Conservation (phyloP, 2,888 invertebrate species). For the Apoda limacodes region DNA sequence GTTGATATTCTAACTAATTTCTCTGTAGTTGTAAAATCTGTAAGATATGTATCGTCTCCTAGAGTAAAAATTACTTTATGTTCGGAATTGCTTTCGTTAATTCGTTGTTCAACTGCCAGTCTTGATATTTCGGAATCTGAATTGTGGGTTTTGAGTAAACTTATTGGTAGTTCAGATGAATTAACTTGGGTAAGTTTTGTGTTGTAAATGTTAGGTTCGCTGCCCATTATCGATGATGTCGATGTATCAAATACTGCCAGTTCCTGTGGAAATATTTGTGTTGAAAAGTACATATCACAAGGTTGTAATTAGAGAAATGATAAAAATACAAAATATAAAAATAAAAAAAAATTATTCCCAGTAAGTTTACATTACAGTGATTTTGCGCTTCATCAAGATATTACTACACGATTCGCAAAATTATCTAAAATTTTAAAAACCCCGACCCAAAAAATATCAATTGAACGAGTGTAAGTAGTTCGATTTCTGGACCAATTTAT, state of each 20-base stretch:
- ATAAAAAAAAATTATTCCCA: too few species aligned
- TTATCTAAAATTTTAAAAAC: too few species aligned
- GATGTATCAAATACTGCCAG: conserved; percentile 43
- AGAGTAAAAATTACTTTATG: conserved; percentile 46
- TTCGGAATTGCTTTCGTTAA: conserved; percentile 16
- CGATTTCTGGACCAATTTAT: too few species aligned
- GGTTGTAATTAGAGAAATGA: too few species aligned
- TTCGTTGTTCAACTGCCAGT: conserved; percentile 20
- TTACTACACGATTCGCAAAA: too few species aligned
- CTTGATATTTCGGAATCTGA: conserved; percentile 54
- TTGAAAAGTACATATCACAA: too few species aligned
- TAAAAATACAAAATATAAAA: too few species aligned
- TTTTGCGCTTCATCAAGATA: too few species aligned
- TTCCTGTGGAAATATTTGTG: conserved; percentile 43
- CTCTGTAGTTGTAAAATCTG: conserved; percentile 23
- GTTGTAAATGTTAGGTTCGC: conserved; percentile 59
- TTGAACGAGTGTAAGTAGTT: too few species aligned
- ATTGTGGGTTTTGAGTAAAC: conserved; percentile 34
- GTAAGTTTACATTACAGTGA: too few species aligned
- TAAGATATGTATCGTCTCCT: conserved; percentile 34
- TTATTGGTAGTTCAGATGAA: conserved; percentile 20
- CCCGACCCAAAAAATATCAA: too few species aligned
- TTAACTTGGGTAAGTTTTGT: conserved; percentile 35
- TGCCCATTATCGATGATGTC: conserved; percentile 59
- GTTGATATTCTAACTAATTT: conserved; percentile 47